phyloP scores from a whole-genome alignment of 2,888 invertebrate genomes.

The Chymomyza amoena region DNA sequence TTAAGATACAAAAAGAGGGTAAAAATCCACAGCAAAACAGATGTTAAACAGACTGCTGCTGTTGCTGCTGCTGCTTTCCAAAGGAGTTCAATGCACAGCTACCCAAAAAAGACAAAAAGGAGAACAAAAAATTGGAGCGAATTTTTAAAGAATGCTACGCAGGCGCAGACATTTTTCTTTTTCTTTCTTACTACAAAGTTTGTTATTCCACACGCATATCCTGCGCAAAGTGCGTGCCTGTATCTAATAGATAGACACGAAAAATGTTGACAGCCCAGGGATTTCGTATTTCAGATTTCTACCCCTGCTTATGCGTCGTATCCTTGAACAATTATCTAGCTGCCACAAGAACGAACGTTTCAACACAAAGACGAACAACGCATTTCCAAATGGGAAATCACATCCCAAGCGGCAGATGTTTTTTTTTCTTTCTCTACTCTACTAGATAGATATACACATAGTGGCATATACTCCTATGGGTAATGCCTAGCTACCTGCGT shows the following conservation, averaged over 20 bases:
- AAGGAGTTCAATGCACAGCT: constrained; percentile 49
- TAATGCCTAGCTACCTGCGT: constrained; percentile 50
- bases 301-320: constrained; percentile 26
- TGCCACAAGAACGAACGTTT: constrained; percentile 39
- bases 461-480: constrained; percentile 23
- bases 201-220: constrained; percentile 55
- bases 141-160: constrained; percentile 52
- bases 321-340: constrained; percentile 45
- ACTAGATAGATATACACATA: constrained; percentile 27
- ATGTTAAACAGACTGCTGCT: constrained; percentile 68
- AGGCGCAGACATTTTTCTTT: constrained; percentile 38
- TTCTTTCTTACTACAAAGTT: constrained; percentile 12
- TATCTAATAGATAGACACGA: constrained; percentile 26
- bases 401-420: constrained; percentile 62
- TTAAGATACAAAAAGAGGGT: constrained; percentile 30
- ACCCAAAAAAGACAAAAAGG: background rate
- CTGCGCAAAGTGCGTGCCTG: constrained; percentile 22
- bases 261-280: constrained; percentile 43
- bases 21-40: constrained; percentile 60
- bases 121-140: constrained; percentile 47
- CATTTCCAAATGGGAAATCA: constrained; percentile 59
- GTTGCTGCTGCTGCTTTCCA: constrained; percentile 37
- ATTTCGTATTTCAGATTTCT: constrained; percentile 1
- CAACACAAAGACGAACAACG: constrained; percentile 33
- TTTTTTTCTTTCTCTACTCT: constrained; percentile 19